A percentile compares a stretch with the other conserved stretches of the same genome.
Evolutionary conservation across 35 echinoderm and acorn worm species (phyloP).

Genomic region (Heliocidaris erythrogramma): DNA sequence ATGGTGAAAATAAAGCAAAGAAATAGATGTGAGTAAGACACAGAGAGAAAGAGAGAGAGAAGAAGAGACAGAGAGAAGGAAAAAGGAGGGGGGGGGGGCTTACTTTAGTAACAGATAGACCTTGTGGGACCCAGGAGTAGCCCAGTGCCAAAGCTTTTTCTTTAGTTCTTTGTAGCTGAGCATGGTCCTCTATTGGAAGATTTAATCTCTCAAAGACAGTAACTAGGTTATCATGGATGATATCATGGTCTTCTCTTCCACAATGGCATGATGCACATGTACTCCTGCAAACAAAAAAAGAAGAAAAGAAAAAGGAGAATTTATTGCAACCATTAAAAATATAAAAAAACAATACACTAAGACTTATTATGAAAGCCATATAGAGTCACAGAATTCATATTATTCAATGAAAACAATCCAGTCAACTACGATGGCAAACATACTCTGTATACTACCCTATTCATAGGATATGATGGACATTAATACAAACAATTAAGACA

Average conservation of each 20-base stretch:
- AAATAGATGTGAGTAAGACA: no score
- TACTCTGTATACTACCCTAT: not conserved
- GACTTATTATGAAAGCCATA: no score
- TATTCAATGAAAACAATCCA: no score
- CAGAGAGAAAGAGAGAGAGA: no score
- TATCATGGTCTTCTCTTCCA: conserved; percentile 84
- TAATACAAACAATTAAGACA: not conserved
- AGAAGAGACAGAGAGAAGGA: no score
- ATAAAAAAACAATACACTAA: no score
- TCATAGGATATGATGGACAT: no score
- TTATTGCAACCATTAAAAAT: no score
- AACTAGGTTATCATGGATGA: conserved; percentile 97
- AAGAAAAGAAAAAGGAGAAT: not conserved
- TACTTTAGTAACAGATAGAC: conserved; percentile 92
- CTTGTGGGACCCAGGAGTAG: conserved; percentile 91
- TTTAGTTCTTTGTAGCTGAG: conserved; percentile 71
- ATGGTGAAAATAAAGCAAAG: not conserved
- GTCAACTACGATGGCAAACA: no score
- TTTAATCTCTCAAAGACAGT: conserved; percentile 86
- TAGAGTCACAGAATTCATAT: no score
- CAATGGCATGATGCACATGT: conserved; percentile 87
- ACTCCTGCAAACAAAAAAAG: conserved; percentile 61
- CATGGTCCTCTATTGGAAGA: conserved; percentile 62
- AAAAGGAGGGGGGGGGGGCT: not conserved
- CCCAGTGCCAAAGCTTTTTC: conserved; percentile 83